Conservation (phyloP, 2,797 vertebrate genomes). For the Alfaro cultratus region DNA sequence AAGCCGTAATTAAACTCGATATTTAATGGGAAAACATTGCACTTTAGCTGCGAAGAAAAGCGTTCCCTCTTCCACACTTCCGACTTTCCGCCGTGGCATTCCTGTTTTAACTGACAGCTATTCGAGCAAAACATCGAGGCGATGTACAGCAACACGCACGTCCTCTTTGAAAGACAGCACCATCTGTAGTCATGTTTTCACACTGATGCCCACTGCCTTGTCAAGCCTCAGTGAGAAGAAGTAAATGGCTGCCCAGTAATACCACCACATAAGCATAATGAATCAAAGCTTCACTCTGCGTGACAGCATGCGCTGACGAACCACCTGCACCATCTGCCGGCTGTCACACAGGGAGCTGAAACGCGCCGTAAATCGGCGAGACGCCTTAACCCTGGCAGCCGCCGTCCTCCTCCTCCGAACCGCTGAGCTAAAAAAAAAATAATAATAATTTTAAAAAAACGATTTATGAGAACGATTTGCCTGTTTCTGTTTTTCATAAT, state of each 20-base stretch:
- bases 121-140: conserved; percentile 25
- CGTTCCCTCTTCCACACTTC: not conserved
- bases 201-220: conserved; percentile 54
- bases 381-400: conserved; percentile 1
- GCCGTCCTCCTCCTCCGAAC: not conserved
- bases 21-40: not conserved
- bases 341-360: conserved; percentile 33
- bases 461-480: not conserved
- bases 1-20: not conserved
- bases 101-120: conserved; percentile 34
- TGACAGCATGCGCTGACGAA: conserved; percentile 40
- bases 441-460: too few relatives aligned
- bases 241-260: conserved; percentile 48
- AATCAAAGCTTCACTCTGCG: conserved; percentile 41
- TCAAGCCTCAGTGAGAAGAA: conserved; percentile 58
- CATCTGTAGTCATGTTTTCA: conserved; percentile 73
- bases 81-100: not conserved
- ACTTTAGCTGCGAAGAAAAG: not conserved
- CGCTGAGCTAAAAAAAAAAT: not conserved
- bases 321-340: conserved; percentile 54
- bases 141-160: conserved; percentile 17
- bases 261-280: conserved; percentile 30
- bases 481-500: not conserved
- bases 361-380: conserved; percentile 12
- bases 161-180: conserved; percentile 63